phyloP scores from a whole-genome alignment of 2,888 invertebrate species.

The Odontomyia ornata region DNA sequence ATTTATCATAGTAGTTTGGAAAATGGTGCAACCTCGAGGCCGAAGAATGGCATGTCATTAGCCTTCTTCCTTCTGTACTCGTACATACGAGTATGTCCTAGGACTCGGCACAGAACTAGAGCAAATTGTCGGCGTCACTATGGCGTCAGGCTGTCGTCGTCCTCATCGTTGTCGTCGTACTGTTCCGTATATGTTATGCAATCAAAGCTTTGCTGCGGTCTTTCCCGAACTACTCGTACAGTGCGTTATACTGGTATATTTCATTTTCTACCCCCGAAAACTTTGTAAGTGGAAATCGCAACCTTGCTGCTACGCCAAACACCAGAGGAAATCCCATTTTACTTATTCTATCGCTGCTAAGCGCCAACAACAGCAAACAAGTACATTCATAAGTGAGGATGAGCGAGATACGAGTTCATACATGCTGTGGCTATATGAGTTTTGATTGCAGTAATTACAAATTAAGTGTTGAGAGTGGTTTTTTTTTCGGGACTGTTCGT shows the following conservation, averaged over 20 bases:
- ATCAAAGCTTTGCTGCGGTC: conserved; percentile 33
- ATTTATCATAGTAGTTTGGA: conserved; percentile 20
- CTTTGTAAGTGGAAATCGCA: conserved; percentile 12
- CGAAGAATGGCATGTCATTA: conserved; percentile 40
- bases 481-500: neutral
- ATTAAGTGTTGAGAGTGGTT: conserved; percentile 25
- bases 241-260: neutral
- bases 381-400: neutral
- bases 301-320: neutral
- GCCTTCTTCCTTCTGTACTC: neutral
- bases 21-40: conserved; percentile 38
- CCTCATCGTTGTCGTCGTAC: neutral
- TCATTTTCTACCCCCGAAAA: neutral
- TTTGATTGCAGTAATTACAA: conserved; percentile 36
- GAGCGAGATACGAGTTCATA: neutral
- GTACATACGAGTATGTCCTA: neutral
- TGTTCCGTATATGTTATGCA: conserved; percentile 25
- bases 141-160: conserved; percentile 32
- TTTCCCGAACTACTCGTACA: conserved; percentile 6
- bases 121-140: conserved; percentile 36
- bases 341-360: neutral
- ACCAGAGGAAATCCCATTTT: neutral
- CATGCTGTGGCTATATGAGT: neutral
- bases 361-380: neutral
- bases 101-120: conserved; percentile 23